Evolutionary conservation across 2,113 vertebrate genomes (phyloP).

Genomic region (Pungitius pungitius): DNA sequence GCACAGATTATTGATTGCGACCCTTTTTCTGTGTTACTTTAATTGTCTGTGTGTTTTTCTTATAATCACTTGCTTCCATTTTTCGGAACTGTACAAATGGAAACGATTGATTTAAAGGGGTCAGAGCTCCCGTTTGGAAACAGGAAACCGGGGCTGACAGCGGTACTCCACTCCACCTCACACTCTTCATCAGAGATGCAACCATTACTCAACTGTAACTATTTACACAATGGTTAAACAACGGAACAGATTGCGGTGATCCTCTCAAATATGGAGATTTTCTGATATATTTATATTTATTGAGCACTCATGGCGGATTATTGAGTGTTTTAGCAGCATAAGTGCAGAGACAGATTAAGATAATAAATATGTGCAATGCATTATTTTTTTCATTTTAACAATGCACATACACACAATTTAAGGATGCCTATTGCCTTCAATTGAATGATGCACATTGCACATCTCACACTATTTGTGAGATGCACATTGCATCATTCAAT

Average conservation of each 20-base stretch:
- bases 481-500: too few relatives aligned
- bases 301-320: too few relatives aligned
- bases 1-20: constrained; percentile 55
- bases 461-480: too few relatives aligned
- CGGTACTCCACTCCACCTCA: constrained; percentile 8
- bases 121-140: constrained; percentile 41
- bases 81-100: constrained; percentile 23
- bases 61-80: constrained; percentile 32
- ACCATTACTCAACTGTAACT: background rate
- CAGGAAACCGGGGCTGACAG: constrained; percentile 8
- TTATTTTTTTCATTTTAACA: too few relatives aligned
- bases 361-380: too few relatives aligned
- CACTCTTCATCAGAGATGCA: background rate
- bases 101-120: constrained; percentile 40
- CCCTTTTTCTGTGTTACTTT: constrained; percentile 7
- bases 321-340: too few relatives aligned
- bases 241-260: background rate
- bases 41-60: constrained; percentile 12
- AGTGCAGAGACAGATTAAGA: too few relatives aligned
- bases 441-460: too few relatives aligned
- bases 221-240: background rate
- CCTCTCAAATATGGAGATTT: background rate
- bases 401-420: too few relatives aligned
- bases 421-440: too few relatives aligned
- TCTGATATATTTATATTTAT: background rate